Base-by-base conservation (phyloP, 2,888 invertebrate genomes). In the Cyclophora punctaria region DNA sequence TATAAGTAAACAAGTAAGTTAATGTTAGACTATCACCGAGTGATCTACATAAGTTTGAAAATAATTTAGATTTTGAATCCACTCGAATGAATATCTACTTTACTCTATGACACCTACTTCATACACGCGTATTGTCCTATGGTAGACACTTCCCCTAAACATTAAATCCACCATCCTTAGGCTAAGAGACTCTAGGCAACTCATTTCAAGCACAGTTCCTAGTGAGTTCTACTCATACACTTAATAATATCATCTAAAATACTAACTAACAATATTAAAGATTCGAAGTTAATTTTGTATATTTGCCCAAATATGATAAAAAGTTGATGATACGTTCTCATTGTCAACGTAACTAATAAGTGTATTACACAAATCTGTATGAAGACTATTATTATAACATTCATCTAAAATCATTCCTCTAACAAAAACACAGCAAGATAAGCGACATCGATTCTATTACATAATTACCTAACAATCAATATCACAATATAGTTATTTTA, bases 401-500 rank as follows among this genome's bases (percentile, higher is more conserved):
- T 56, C 51, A 49, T 58, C 51, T 64, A 59, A 63, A 57, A 59
- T 53, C 57, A 60, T 55, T 59, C 54, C 57, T 56, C 57, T 55
- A 59, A 59, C 54, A 49, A 56, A 20, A 20, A 52, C 60, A 55
- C 49, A 59, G 59, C 55, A 52, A 66, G 51, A 68, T 59, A 71
- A 71, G 69, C 67, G 59, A 73, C 66, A 71, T 66, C 63, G 62
- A 75, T 69, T 59, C 64, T 70, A 71, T 57, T 64, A 63, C 62
- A 61, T 57, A 48, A 66, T 62, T 62, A 67, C 73, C 77, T 81
- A 82, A 73, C 73, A 78, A 72, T 78, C 73, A 79, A 79, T 84
- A 85, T 83, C 83, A 83, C 84, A 84, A 79, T 81, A 78, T 78
- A 73, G 71, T 78, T 80, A 83, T 75, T 69, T 20, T 72, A 69